These are phyloP conservation scores for Amphipoea lucens DNA, from an alignment of 2,888 invertebrate genomes.

Conservation along the genomic window DNA sequence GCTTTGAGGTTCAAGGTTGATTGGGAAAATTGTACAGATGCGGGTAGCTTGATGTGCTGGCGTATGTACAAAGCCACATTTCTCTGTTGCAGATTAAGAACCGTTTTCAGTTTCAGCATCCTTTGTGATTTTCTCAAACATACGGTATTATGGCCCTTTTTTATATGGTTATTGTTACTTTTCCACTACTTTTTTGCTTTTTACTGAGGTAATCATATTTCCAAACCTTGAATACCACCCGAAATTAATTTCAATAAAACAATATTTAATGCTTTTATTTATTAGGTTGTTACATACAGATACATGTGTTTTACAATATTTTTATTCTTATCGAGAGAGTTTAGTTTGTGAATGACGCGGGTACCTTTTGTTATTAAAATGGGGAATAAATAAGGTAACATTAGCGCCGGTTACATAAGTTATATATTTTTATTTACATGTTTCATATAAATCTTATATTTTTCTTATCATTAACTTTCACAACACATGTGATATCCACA, in stretches of 20 bases:
- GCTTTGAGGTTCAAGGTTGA: no score
- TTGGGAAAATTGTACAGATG: no score
- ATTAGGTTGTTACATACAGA: constrained; percentile 72
- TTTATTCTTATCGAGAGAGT: constrained; percentile 54
- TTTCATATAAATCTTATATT: constrained; percentile 57
- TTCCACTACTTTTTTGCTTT: neutral
- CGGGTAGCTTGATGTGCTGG: no score
- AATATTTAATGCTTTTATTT: constrained; percentile 71
- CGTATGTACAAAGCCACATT: no score
- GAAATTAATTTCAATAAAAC: constrained; percentile 51
- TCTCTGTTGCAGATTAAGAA: neutral
- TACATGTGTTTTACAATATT: constrained; percentile 62
- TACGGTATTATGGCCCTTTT: no score
- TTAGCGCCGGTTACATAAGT: constrained; percentile 84
- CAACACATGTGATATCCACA: constrained; percentile 56
- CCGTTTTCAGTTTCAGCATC: neutral
- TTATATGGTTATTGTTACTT: neutral
- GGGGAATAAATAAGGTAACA: constrained; percentile 86
- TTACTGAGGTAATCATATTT: neutral
- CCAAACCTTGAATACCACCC: neutral
- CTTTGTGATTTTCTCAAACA: neutral
- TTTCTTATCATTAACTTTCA: constrained; percentile 51
- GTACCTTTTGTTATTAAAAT: constrained; percentile 79
- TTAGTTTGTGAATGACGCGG: constrained; percentile 76
- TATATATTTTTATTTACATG: constrained; percentile 72